Percentiles rank a stretch among this genome's conserved stretches.
Evolutionary conservation across 2,113 vertebrate genomes (phyloP).

Genomic region (Anolis sagrei): DNA sequence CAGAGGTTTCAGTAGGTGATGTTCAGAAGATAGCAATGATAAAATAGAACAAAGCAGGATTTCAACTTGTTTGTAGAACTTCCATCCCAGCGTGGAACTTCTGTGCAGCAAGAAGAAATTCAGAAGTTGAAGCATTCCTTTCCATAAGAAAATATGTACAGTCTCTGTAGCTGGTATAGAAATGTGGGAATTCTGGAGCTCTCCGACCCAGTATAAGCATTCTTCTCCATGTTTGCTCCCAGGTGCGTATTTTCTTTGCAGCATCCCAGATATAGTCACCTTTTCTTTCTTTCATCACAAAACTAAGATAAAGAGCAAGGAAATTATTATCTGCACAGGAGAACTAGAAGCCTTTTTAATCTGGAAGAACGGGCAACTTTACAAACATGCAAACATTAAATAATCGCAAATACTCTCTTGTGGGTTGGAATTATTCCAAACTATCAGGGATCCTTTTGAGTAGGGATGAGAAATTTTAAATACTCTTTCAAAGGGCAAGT

Average conservation of each 20-base stretch:
- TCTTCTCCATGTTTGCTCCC: not conserved
- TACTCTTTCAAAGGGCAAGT: too few species aligned
- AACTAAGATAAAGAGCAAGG: not conserved
- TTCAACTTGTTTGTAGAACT: not conserved
- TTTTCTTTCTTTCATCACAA: not conserved
- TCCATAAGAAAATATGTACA: not conserved
- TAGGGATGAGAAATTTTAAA: too few species aligned
- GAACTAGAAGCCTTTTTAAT: not conserved
- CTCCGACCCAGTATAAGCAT: too few species aligned
- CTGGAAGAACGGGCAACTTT: not conserved
- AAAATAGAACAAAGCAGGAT: not conserved
- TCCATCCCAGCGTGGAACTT: too few species aligned
- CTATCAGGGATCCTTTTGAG: too few species aligned
- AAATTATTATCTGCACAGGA: not conserved
- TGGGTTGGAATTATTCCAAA: too few species aligned
- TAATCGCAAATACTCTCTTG: not conserved
- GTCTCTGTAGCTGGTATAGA: not conserved
- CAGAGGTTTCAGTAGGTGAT: not conserved
- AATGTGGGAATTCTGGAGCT: not conserved
- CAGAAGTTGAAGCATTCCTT: not conserved
- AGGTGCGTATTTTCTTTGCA: not conserved
- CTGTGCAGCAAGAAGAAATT: not conserved
- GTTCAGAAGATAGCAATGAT: not conserved
- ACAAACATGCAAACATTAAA: not conserved
- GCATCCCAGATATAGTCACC: not conserved